Percentiles rank a stretch among this genome's conserved stretches.
phyloP scores from a whole-genome alignment of 1,140 invertebrate genomes.

The Brachionus rotundiformis region DNA sequence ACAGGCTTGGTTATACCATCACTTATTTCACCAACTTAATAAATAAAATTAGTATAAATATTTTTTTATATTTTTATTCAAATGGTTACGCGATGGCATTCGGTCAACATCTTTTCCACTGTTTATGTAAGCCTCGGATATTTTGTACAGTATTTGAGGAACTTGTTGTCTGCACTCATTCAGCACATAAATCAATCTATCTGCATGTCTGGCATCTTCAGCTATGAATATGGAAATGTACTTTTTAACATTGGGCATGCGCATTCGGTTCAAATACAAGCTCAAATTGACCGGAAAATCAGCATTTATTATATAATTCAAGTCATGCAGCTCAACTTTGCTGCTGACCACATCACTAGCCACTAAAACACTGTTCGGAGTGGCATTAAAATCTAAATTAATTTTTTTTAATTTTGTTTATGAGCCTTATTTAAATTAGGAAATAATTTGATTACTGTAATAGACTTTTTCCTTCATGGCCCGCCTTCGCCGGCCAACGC shows the following conservation, averaged over 20 bases:
- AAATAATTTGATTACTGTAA: constrained; percentile 20
- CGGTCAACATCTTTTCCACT: constrained; percentile 51
- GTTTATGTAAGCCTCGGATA: constrained; percentile 49
- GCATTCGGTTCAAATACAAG: constrained; percentile 48
- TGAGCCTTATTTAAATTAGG: too few species aligned
- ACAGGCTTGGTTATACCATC: constrained; percentile 48
- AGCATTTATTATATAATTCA: constrained; percentile 46
- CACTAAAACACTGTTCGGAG: constrained; percentile 42
- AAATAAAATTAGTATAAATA: too few species aligned
- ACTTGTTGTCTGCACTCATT: constrained; percentile 35
- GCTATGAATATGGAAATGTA: constrained; percentile 51
- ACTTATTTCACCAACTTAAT: constrained; percentile 37
- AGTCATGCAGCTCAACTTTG: constrained; percentile 35
- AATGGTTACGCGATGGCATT: constrained; percentile 48
- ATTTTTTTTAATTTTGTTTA: neutral
- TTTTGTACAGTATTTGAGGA: constrained; percentile 43
- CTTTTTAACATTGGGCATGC: constrained; percentile 45
- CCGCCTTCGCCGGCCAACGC: constrained; percentile 17
- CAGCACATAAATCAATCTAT: constrained; percentile 38
- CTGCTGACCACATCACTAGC: constrained; percentile 50
- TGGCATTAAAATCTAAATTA: constrained; percentile 50
- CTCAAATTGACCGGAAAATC: constrained; percentile 50
- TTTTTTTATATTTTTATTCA: too few species aligned
- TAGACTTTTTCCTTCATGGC: constrained; percentile 52
- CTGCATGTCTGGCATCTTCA: constrained; percentile 47